phyloP scores from a whole-genome alignment of 2,888 invertebrate species.

The Scaptomyza reducta region DNA sequence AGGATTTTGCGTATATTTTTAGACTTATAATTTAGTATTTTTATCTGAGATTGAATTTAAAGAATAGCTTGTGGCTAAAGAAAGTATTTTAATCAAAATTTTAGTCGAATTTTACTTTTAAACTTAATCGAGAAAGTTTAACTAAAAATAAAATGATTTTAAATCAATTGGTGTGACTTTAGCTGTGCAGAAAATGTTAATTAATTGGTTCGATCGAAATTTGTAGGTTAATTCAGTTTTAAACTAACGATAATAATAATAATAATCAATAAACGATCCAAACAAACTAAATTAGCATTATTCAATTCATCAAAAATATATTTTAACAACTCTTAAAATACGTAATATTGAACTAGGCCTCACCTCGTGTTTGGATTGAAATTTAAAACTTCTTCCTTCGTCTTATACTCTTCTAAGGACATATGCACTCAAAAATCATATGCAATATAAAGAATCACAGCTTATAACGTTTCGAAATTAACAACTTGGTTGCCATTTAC shows the following conservation, averaged over 20 bases:
- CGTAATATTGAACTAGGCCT: slow-evolving; percentile 3
- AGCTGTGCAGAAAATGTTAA: too few species aligned
- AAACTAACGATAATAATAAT: too few species aligned
- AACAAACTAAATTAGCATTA: too few species aligned
- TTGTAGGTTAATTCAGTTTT: too few species aligned
- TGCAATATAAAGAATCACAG: slow-evolving; percentile 41
- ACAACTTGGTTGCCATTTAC: slow-evolving; percentile 32
- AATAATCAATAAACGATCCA: too few species aligned
- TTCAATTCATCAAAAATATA: too few species aligned
- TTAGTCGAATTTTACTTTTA: too few species aligned
- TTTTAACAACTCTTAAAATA: neutral
- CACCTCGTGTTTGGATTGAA: slow-evolving; percentile 21
- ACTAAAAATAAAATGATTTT: neutral
- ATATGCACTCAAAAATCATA: slow-evolving; percentile 14
- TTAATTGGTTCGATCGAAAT: too few species aligned
- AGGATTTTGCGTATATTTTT: neutral
- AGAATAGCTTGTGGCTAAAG: neutral
- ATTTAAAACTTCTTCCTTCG: neutral
- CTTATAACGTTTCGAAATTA: neutral
- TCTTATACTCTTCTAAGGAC: neutral
- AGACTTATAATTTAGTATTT: too few species aligned
- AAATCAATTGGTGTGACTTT: too few species aligned
- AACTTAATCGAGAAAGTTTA: neutral
- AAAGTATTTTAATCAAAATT: too few species aligned
- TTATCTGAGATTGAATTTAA: neutral